phyloP scores from a whole-genome alignment of 2,888 invertebrate genomes.

The Drosophila borealis region DNA sequence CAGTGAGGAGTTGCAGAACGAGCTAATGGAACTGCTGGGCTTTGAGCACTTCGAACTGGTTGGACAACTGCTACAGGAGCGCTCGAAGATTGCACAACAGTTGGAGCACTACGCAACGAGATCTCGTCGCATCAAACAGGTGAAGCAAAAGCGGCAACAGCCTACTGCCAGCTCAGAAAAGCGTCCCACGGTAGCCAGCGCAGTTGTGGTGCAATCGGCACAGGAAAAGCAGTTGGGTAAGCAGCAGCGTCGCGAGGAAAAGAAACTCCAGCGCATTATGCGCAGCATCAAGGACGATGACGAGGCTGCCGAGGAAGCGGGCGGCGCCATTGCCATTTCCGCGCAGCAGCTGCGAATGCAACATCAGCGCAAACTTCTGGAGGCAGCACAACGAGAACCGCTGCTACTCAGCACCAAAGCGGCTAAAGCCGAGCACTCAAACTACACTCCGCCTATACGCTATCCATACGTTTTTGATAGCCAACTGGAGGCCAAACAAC shows the following conservation, averaged over 20 bases:
- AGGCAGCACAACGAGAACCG: slow-evolving; percentile 81
- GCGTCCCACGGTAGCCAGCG: slow-evolving; percentile 90
- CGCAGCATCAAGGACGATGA: slow-evolving; percentile 72
- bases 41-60: slow-evolving; percentile 93
- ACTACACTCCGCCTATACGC: slow-evolving; percentile 86
- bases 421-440: slow-evolving; percentile 57
- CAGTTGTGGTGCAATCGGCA: slow-evolving; percentile 93
- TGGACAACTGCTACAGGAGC: slow-evolving; percentile 88
- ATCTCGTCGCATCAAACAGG: slow-evolving; percentile 74
- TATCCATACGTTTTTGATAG: slow-evolving; percentile 96
- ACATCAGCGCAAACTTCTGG: slow-evolving; percentile 82
- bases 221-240: slow-evolving; percentile 92
- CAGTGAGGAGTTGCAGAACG: slow-evolving; percentile 91
- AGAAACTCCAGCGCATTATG: slow-evolving; percentile 87
- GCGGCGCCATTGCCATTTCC: slow-evolving; percentile 81
- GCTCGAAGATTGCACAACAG: slow-evolving; percentile 86
- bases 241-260: slow-evolving; percentile 93
- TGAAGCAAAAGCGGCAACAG: slow-evolving; percentile 64
- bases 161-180: slow-evolving; percentile 40
- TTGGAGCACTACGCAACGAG: slow-evolving; percentile 78
- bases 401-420: slow-evolving; percentile 73
- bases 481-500: slow-evolving; percentile 88
- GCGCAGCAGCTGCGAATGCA: slow-evolving; percentile 83
- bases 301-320: slow-evolving; percentile 39
- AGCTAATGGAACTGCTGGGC: slow-evolving; percentile 94